phyloP scores from a whole-genome alignment of 2,888 invertebrate species.

The Cetonia aurata region DNA sequence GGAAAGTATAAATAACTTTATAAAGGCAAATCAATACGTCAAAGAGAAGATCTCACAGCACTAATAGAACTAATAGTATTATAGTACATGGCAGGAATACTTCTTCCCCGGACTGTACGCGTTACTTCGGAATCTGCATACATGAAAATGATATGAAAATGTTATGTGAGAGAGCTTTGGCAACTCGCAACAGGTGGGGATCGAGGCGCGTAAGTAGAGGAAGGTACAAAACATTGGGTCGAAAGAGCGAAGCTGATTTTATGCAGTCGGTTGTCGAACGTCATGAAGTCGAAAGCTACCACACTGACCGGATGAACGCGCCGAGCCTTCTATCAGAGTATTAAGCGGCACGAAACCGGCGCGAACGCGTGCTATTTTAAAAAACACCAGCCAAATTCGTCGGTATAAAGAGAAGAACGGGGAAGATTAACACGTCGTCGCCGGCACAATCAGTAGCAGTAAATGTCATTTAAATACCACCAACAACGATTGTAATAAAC shows the following conservation, averaged over 20 bases:
- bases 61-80: too few relatives aligned
- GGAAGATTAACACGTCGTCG: not conserved
- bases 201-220: conserved; percentile 29
- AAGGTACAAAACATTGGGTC: conserved; percentile 18
- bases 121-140: conserved; percentile 3
- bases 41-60: too few relatives aligned
- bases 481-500: not conserved
- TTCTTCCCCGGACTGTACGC: not conserved
- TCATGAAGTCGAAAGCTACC: conserved; percentile 15
- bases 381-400: conserved; percentile 1
- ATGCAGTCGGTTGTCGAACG: conserved; percentile 34
- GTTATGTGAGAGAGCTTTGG: conserved; percentile 30
- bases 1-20: not conserved
- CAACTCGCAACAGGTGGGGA: conserved; percentile 30
- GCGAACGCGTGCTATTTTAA: conserved; percentile 7
- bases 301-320: conserved; percentile 9
- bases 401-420: not conserved
- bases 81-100: too few relatives aligned
- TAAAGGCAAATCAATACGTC: conserved; percentile 1
- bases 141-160: conserved; percentile 20
- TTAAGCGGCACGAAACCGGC: conserved; percentile 19
- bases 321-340: conserved; percentile 6
- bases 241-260: conserved; percentile 33
- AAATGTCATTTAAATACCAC: conserved; percentile 17
- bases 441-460: not conserved